A percentile compares a stretch with the other conserved stretches of the same genome.
These are phyloP conservation scores for Latrodectus geometricus DNA, from an alignment of 1,140 invertebrate genomes.

Conservation along the genomic window DNA sequence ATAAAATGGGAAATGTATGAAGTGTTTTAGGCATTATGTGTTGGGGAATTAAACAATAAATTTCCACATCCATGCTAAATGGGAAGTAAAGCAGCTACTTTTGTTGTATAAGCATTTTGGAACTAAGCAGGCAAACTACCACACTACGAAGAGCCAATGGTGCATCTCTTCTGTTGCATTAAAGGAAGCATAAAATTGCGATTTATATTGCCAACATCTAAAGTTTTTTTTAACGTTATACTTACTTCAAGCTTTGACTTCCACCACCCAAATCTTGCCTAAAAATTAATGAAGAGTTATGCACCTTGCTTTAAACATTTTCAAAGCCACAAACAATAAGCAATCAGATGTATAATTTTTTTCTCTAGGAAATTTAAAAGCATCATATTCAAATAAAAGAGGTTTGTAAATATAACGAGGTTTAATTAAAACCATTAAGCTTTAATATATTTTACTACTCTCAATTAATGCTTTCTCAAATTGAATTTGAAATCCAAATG, in stretches of 20 bases:
- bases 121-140: slow-evolving; percentile 26
- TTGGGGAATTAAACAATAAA: slow-evolving; percentile 23
- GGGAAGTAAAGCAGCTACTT: slow-evolving; percentile 40
- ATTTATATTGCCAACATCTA: slow-evolving; percentile 51
- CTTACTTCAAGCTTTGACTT: slow-evolving; percentile 61
- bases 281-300: slow-evolving; percentile 56
- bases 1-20: background rate
- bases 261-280: slow-evolving; percentile 62
- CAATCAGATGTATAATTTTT: no score
- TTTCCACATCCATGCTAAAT: slow-evolving; percentile 51
- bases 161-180: slow-evolving; percentile 24
- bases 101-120: slow-evolving; percentile 23
- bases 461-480: no score
- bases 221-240: slow-evolving; percentile 25
- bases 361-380: no score
- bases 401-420: no score
- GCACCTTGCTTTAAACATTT: background rate
- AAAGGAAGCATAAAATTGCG: slow-evolving; percentile 12
- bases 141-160: slow-evolving; percentile 8
- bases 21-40: background rate
- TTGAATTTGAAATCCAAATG: no score
- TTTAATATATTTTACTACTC: no score
- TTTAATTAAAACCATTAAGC: no score
- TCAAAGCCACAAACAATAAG: no score
- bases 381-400: no score